phyloP scores from a whole-genome alignment of 2,113 vertebrate species.

The Oncorhynchus masou region DNA sequence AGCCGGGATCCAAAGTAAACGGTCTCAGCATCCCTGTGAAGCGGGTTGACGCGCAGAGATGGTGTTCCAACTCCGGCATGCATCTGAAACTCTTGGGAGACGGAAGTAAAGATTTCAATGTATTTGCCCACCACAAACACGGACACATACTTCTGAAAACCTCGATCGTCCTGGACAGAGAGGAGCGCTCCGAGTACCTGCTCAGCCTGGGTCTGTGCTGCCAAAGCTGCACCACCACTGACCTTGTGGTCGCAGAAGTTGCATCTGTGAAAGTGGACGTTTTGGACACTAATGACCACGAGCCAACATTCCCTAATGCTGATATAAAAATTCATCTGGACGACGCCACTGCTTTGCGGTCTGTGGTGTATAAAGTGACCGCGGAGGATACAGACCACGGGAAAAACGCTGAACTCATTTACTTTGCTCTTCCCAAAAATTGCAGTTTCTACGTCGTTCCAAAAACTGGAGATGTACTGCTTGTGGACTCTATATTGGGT shows the following conservation, averaged over 20 bases:
- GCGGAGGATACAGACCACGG: constrained; percentile 81
- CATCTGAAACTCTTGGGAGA: constrained; percentile 80
- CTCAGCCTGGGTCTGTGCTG: constrained; percentile 78
- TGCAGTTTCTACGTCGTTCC: constrained; percentile 84
- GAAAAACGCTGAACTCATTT: constrained; percentile 82
- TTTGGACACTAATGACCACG: constrained; percentile 86
- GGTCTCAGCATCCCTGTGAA: constrained; percentile 81
- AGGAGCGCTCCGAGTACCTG: constrained; percentile 74
- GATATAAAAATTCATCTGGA: constrained; percentile 74
- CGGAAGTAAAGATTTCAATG: constrained; percentile 77
- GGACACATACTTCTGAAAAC: constrained; percentile 80
- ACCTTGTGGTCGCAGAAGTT: constrained; percentile 59
- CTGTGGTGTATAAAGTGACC: constrained; percentile 72
- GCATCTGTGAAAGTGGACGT: constrained; percentile 81
- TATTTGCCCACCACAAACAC: constrained; percentile 77
- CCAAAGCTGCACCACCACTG: constrained; percentile 53
- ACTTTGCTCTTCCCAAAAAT: constrained; percentile 78
- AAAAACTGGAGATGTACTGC: constrained; percentile 82
- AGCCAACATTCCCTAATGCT: constrained; percentile 70
- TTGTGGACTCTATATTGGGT: constrained; percentile 85
- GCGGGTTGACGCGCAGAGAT: constrained; percentile 71
- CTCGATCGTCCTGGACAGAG: constrained; percentile 77
- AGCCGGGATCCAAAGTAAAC: constrained; percentile 79
- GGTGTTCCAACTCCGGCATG: constrained; percentile 69
- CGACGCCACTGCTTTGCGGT: constrained; percentile 79